phyloP scores from a whole-genome alignment of 2,113 vertebrate species.

The Microtus richardsoni region DNA sequence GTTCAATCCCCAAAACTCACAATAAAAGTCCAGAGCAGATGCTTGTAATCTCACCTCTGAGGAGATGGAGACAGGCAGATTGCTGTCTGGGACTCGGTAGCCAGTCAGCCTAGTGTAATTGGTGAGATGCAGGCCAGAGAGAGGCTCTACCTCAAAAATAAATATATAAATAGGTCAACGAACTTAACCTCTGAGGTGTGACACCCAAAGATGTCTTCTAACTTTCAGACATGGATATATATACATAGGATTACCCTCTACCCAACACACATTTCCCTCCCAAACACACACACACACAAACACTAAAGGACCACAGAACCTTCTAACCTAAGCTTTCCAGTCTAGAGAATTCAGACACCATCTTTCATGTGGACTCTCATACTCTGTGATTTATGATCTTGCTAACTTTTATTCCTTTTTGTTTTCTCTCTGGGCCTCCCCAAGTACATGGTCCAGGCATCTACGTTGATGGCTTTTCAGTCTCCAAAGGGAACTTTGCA shows the following conservation, averaged over 20 bases:
- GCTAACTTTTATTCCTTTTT: background rate
- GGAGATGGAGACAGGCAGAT: background rate
- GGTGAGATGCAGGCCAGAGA: background rate
- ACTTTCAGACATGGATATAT: background rate
- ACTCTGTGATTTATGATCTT: background rate
- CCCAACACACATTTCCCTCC: too few relatives aligned
- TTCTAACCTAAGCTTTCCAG: background rate
- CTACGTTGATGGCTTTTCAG: background rate
- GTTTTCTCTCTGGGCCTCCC: background rate
- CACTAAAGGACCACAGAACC: background rate
- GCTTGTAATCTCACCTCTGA: background rate
- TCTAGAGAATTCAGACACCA: accelerated
- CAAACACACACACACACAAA: background rate
- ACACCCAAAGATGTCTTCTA: background rate
- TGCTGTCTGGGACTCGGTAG: background rate
- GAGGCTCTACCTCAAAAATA: background rate
- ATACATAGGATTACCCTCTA: too few relatives aligned
- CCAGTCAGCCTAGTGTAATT: background rate
- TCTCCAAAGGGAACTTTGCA: background rate
- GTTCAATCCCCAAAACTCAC: background rate
- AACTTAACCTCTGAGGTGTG: background rate
- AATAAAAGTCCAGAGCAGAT: too few relatives aligned
- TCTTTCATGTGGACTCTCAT: background rate
- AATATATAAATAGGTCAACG: background rate
- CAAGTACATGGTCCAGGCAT: background rate